A percentile compares a stretch with the other conserved stretches of the same genome.
phyloP scores from a whole-genome alignment of 30 jellyfish, hydroid and myxozoan genomes.

The Pseudorhiza aurosa region DNA sequence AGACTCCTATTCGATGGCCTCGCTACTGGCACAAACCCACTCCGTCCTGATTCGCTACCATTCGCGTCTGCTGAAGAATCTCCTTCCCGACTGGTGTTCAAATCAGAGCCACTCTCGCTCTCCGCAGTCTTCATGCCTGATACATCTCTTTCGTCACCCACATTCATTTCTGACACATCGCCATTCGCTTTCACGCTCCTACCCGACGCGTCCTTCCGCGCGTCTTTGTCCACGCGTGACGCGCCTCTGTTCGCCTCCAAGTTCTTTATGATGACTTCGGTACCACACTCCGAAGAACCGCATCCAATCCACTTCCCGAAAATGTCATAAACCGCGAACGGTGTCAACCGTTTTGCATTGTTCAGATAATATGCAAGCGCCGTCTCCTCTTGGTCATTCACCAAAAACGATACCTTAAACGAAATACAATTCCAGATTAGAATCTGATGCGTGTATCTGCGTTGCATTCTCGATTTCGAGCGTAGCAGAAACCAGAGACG shows the following conservation, averaged over 20 bases:
- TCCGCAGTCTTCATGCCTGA: no score
- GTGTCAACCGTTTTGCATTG: conserved; percentile 67
- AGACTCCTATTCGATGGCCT: no score
- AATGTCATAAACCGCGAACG: conserved; percentile 44
- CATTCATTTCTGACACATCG: background rate
- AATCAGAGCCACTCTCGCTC: no score
- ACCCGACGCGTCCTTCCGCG: background rate
- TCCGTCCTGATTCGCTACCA: no score
- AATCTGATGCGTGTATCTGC: no score
- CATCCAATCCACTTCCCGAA: conserved; percentile 69
- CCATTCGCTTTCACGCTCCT: background rate
- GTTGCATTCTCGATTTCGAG: no score
- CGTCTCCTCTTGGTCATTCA: conserved; percentile 74
- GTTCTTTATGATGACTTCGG: conserved; percentile 2
- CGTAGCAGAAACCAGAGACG: no score
- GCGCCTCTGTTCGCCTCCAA: background rate
- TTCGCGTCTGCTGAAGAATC: no score
- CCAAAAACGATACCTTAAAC: conserved; percentile 44
- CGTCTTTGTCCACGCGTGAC: background rate
- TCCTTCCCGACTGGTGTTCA: no score
- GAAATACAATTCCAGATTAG: no score
- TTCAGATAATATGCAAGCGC: conserved; percentile 78
- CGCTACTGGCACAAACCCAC: no score
- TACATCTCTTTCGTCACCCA: no score
- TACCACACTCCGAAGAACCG: conserved; percentile 25